Evolutionary conservation across 2,888 invertebrate genomes (phyloP), one percentile per base, ranked within the genome.

Genomic region (Ethmia dodecea): DNA sequence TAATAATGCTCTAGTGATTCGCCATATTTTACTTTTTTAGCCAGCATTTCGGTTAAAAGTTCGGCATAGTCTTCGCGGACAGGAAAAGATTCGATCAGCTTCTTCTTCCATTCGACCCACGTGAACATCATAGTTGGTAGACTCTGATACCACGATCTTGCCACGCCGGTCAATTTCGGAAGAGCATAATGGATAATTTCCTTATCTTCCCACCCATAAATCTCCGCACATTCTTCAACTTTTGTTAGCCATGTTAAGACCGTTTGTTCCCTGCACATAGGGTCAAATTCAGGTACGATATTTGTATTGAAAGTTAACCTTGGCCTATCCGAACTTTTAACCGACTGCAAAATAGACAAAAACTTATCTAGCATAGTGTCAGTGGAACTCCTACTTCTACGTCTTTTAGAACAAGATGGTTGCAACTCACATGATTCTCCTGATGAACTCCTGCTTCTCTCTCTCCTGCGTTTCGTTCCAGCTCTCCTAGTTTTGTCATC

Each of bases 21-120:
- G 2, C 38, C 43, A 15, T 36, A 43, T 3, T 22, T 24, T 6
- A 34, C 43, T 20, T 15, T 35, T 15, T 29, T 35, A 11, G 11
- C 18, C 5, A 45, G 25, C 45, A 47, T 45, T 11, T 43, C 40
- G 3, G 37, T 35, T 5, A 42, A 25, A 11, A 44, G 33, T 20
- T 43, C 40, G 5, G 44, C 50, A 26, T 47, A 45, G 28, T 47
- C 31, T 15, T 50, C 38, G 2, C 22, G 14, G 24, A 13, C 13
- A 1, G 47, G 43, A 20, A 47, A 47, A 6, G 46, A 37, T 20
- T 46, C 40, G 3, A 32, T 12, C 2, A 44, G 26, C 20, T 41
- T 47, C 1, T 6, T 37, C 25, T 47, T 47, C 44, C 45, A 47
- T 32, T 50, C 37, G 1, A 14, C 0, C 45, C 45, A 47, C 6